Evolutionary conservation across 2,797 vertebrate species (phyloP).

Genomic region (Rhadinocentrus ornatus): DNA sequence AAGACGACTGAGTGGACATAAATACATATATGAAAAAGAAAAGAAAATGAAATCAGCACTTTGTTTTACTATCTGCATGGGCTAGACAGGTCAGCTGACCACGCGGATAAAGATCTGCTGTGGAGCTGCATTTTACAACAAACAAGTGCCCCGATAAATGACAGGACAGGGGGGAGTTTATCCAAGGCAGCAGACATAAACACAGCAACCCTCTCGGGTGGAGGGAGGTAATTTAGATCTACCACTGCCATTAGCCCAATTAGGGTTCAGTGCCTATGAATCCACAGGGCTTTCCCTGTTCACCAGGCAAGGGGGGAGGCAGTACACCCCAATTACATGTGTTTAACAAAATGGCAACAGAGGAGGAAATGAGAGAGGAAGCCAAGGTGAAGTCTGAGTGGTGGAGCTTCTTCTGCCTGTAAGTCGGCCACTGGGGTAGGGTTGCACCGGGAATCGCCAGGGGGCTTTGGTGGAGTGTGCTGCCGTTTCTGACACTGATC

Average conservation of each 20-base stretch:
- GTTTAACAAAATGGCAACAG: conserved; percentile 63
- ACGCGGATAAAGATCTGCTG: conserved; percentile 78
- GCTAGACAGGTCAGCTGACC: conserved; percentile 68
- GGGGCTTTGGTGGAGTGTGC: conserved; percentile 63
- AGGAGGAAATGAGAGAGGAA: conserved; percentile 73
- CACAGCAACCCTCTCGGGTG: conserved; percentile 78
- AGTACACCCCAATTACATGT: conserved; percentile 70
- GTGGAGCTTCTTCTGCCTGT: conserved; percentile 47
- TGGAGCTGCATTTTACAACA: conserved; percentile 80
- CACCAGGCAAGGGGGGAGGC: conserved; percentile 66
- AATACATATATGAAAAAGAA: conserved; percentile 14
- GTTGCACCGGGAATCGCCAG: conserved; percentile 58
- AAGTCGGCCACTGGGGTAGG: conserved; percentile 69
- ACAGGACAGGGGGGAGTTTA: conserved; percentile 70
- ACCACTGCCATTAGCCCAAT: conserved; percentile 81
- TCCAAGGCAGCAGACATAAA: conserved; percentile 85
- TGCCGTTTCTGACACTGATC: conserved; percentile 66
- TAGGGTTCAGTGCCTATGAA: conserved; percentile 83
- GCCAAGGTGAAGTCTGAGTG: conserved; percentile 68
- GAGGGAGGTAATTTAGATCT: conserved; percentile 82
- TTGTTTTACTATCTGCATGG: conserved; percentile 48
- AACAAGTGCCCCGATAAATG: conserved; percentile 81
- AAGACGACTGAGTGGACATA: not conserved
- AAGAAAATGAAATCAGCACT: not conserved
- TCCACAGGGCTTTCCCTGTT: conserved; percentile 78